Base-by-base conservation (phyloP, 30 jellyfish, hydroid and myxozoan species). In the Hydractinia echinata region DNA sequence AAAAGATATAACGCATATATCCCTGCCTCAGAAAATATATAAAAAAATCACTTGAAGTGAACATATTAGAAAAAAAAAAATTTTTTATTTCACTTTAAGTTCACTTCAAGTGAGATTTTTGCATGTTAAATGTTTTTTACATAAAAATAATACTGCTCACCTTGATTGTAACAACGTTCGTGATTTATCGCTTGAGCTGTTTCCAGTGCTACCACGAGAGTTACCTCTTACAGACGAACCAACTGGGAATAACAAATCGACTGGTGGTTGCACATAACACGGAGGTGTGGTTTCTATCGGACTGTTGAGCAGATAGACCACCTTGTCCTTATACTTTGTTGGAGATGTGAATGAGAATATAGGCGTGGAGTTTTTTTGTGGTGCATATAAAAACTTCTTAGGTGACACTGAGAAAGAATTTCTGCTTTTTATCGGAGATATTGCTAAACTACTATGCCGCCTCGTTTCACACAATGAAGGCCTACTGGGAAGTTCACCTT, bases 261-360 rank as follows among this genome's bases (percentile, higher is more conserved):
- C 54, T 62, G 70, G 88, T 16, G 86, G 89, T 82, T 82, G 89
- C 16, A 69, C 89, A 30, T 76, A 30, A 5, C 53, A 54, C 19
- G 86, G 89, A 1, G 73, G 85, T 14, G 87, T 55, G 21, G 73
- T 80, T 61, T 80, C 87, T 19, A 80, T 80, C 21, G 87, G 87
- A 61, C 83, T 80, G 6, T 77, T 60, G n/a, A 49, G 10, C 14
- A 85, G 85, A 39, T 52, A 68, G 4, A 80, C 58, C n/a, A 80
- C 84, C 73, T 80, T 80, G 52, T 80, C 85, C 10, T 15, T 53
- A 54, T 60, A 19, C 51, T 80, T 80, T 9, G 9, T 51, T 18
- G 87, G 87, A n/a, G 87, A 80, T 10, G 87, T 52, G 64, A 80
- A 80, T 5, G 87, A 62, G 39, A 80, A 80, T 10, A 80, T 50